These are phyloP conservation scores for Sinotaia quadrata DNA, from an alignment of 2,888 invertebrate genomes.

Conservation along the genomic window DNA sequence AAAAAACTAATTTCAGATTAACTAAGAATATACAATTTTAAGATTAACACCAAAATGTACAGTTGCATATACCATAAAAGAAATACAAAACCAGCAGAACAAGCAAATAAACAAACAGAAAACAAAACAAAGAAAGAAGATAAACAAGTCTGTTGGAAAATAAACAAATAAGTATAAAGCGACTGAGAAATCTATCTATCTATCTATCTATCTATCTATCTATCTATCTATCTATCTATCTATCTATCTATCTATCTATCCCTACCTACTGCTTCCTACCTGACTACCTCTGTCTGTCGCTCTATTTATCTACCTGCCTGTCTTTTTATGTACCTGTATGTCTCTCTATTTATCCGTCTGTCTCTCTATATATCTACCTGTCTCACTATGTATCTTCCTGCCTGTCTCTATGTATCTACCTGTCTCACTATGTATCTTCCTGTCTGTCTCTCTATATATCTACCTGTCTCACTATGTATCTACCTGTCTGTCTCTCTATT, in stretches of 20 bases:
- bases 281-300: neutral
- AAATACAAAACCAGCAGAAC: no score
- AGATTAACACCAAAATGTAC: no score
- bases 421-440: neutral
- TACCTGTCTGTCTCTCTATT: neutral
- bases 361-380: neutral
- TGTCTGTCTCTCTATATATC: no score
- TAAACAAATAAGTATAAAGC: no score
- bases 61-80: no score
- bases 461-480: neutral
- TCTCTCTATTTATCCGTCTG: no score
- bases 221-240: neutral
- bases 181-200: neutral
- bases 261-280: neutral
- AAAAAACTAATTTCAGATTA: no score
- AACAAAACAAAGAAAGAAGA: no score
- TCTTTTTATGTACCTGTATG: neutral
- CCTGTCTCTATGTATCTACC: neutral
- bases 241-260: neutral
- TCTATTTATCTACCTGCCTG: neutral
- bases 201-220: neutral
- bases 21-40: no score
- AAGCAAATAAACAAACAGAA: no score
- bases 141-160: no score
- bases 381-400: neutral